A percentile compares a stretch with the other conserved stretches of the same genome.
Evolutionary conservation across 2,113 vertebrate genomes (phyloP).

Genomic region (Cathartes aura): DNA sequence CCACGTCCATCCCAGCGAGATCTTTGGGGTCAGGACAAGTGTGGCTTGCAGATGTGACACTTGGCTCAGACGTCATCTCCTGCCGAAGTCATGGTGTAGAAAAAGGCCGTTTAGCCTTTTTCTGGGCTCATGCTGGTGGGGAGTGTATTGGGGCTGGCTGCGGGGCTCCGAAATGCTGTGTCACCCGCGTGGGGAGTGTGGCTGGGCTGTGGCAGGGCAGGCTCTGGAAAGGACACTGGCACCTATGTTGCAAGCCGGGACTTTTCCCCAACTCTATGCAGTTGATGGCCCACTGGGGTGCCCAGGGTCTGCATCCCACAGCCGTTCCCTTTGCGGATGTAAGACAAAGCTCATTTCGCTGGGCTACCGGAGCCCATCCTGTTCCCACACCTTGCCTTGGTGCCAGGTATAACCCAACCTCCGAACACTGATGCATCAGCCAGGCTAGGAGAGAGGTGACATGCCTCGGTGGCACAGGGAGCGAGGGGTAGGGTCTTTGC

Average conservation of each 20-base stretch:
- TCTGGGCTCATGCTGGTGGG: neutral
- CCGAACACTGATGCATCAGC: neutral
- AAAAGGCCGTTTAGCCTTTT: neutral
- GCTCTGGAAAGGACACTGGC: neutral
- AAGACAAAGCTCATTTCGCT: neutral
- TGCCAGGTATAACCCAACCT: neutral
- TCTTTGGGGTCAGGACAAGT: neutral
- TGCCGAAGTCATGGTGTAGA: neutral
- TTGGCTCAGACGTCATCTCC: neutral
- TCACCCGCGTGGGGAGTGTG: neutral
- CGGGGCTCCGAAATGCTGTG: neutral
- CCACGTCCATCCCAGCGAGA: rapidly evolving
- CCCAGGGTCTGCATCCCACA: neutral
- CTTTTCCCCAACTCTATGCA: neutral
- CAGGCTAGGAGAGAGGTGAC: neutral
- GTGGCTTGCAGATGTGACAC: neutral
- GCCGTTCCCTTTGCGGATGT: neutral
- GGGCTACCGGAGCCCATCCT: rapidly evolving
- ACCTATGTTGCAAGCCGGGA: rapidly evolving
- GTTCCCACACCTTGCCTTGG: neutral
- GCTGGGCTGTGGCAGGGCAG: neutral
- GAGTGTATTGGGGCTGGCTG: neutral
- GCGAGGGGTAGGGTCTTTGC: neutral
- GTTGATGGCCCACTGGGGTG: rapidly evolving
- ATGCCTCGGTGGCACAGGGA: rapidly evolving